Evolutionary conservation across 2,888 invertebrate species (phyloP), one percentile per base, ranked within the genome.

Genomic region (Strigamia transsilvanica): DNA sequence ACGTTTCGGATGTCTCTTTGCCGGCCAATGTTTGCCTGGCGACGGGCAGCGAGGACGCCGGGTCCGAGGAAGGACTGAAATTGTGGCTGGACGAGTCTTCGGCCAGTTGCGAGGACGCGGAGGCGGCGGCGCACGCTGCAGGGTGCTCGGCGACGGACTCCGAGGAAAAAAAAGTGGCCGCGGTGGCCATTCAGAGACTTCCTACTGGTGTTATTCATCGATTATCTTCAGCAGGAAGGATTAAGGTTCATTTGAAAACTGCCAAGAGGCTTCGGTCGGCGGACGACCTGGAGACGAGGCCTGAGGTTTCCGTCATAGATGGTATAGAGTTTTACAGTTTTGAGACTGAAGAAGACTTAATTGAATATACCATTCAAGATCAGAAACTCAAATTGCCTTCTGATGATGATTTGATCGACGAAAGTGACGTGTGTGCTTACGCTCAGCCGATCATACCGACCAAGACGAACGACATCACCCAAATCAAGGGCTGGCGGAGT

Each of bases 401-500:
- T 9, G 21, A 21, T 4, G 42, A 15, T 2, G 51, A 79, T 18
- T 27, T 7, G 2, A n/a, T 6, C 42, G 82, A 82, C 21, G 82
- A 82, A 18, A 80, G 23, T 12, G 46, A 32, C 13, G 38, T 61
- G 13, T n/a, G 6, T n/a, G 12, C 12, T 21, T 46, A 21, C 15
- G 81, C 66, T 1, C 42, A 82, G 21, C 83, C 83, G 10, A 83
- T 83, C 42, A 78, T 82, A 12, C 82, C 81, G 6, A 83, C 83
- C 9, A 88, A 88, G 86, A 88, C 88, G 3, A 86, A 85, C 13
- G 88, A 88, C 84, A 86, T 88, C 32, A 87, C 86, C 18, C 88
- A 88, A 85, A 88, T 88, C 80, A 88, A 88, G 85, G 88, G 88
- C 0, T 84, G 84, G 84, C 23, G 83, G n/a, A 61, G 83, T 32